phyloP scores from a whole-genome alignment of 2,113 vertebrate species.

The Cavia porcellus region DNA sequence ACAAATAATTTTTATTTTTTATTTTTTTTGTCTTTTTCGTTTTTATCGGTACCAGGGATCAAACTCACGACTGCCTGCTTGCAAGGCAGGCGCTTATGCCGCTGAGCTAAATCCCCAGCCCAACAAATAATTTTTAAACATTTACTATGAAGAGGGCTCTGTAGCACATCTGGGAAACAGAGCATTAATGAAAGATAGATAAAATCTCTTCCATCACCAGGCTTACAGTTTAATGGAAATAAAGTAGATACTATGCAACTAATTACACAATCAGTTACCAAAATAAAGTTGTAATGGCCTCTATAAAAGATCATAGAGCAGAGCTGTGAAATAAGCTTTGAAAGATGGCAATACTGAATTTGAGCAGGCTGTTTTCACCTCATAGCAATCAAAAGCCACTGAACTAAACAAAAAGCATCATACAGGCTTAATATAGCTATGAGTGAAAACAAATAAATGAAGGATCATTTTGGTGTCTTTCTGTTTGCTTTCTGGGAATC shows the following conservation, averaged over 20 bases:
- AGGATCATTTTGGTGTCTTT: neutral
- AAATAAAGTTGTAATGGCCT: neutral
- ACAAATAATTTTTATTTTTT: neutral
- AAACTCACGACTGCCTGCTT: no score
- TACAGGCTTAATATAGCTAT: neutral
- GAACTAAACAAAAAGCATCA: neutral
- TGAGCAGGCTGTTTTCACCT: neutral
- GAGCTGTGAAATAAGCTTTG: neutral
- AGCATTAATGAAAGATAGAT: neutral
- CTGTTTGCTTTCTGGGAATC: neutral
- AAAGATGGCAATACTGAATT: neutral
- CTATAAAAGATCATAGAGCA: neutral
- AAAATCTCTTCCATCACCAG: neutral
- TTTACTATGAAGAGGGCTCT: neutral
- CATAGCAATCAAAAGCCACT: neutral
- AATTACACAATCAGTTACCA: neutral
- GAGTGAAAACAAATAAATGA: neutral
- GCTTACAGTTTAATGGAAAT: neutral
- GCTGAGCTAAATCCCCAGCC: no score
- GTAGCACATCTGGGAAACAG: neutral
- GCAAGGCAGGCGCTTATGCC: no score
- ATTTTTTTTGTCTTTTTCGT: no score
- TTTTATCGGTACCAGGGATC: no score
- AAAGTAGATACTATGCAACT: neutral
- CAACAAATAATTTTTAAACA: slow-evolving; percentile 27